These are phyloP conservation scores for Rousettus leschenaultii DNA, from an alignment of 2,113 vertebrate genomes.

Conservation along the genomic window DNA sequence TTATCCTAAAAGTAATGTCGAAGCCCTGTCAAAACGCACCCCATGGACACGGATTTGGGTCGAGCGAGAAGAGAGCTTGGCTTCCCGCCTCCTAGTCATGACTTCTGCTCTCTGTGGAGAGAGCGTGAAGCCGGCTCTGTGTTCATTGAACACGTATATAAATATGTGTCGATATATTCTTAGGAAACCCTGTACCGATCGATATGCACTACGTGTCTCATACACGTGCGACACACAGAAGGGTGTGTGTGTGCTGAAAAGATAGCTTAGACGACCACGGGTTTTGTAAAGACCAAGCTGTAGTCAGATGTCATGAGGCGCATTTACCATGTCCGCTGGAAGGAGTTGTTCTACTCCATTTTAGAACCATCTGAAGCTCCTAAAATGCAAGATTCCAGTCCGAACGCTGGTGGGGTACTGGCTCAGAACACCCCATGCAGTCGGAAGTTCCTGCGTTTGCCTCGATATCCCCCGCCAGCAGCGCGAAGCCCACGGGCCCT, in stretches of 20 bases:
- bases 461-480: fast-evolving
- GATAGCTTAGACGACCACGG: neutral
- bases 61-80: neutral
- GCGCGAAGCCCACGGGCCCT: fast-evolving
- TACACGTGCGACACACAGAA: neutral
- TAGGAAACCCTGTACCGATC: fast-evolving
- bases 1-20: neutral
- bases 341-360: neutral
- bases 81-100: neutral
- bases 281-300: neutral
- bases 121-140: neutral
- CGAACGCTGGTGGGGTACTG: fast-evolving
- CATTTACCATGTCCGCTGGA: neutral
- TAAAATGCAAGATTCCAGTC: fast-evolving
- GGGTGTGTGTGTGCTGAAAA: neutral
- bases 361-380: neutral
- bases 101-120: neutral
- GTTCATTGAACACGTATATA: neutral
- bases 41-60: too few species aligned
- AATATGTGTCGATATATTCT: neutral
- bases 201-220: fast-evolving
- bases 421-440: fast-evolving
- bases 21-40: neutral
- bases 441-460: neutral
- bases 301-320: too few species aligned